A percentile compares a stretch with the other conserved stretches of the same genome.
phyloP scores from a whole-genome alignment of 2,888 invertebrate genomes.

The Gari tellinella region DNA sequence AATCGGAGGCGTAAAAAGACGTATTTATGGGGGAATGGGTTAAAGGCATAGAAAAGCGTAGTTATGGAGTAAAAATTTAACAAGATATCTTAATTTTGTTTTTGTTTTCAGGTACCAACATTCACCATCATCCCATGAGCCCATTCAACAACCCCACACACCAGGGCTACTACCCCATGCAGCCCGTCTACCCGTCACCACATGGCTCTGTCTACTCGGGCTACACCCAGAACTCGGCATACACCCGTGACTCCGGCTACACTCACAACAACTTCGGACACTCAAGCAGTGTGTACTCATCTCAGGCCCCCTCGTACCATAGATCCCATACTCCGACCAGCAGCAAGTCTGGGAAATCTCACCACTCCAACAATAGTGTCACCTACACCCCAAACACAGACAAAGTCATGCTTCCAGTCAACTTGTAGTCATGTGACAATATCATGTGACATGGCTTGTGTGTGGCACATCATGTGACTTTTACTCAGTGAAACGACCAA shows the following conservation, averaged over 20 bases:
- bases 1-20: too few species aligned
- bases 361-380: conserved; percentile 77
- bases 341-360: conserved; percentile 80
- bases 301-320: conserved; percentile 78
- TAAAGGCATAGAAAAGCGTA: too few species aligned
- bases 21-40: too few species aligned
- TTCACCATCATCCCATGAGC: conserved; percentile 53
- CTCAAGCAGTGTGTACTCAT: conserved; percentile 73
- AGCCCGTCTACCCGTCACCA: conserved; percentile 73
- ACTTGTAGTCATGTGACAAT: conserved; percentile 63
- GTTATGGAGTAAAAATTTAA: too few species aligned
- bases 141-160: conserved; percentile 75
- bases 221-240: conserved; percentile 67
- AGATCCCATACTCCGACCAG: conserved; percentile 81
- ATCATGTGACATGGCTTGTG: too few species aligned
- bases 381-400: conserved; percentile 79
- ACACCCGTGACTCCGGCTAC: conserved; percentile 57
- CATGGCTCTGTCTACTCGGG: conserved; percentile 72
- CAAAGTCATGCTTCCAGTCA: conserved; percentile 79
- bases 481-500: too few species aligned
- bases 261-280: conserved; percentile 58
- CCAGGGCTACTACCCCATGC: conserved; percentile 81
- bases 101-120: conserved; percentile 21
- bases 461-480: too few species aligned
- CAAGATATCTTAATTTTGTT: too few species aligned